Conservation (phyloP, 2,888 invertebrate species). For the Apamea crenata region DNA sequence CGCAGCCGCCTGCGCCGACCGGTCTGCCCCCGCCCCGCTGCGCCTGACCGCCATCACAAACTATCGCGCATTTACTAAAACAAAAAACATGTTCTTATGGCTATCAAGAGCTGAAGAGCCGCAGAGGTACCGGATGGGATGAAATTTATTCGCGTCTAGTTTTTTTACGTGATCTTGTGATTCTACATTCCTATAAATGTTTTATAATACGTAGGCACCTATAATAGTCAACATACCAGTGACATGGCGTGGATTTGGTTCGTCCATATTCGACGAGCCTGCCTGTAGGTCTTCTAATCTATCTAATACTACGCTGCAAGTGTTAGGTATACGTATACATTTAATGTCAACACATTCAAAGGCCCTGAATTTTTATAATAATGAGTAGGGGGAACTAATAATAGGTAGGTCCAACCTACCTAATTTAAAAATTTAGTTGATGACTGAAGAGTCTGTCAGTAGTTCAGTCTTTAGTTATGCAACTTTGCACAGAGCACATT, state of each 20-base stretch:
- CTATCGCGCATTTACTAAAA: conserved; percentile 89
- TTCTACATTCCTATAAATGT: conserved; percentile 85
- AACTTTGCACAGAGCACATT: too few species aligned
- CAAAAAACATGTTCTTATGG: conserved; percentile 89
- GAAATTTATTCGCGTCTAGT: conserved; percentile 89
- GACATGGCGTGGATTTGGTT: conserved; percentile 49
- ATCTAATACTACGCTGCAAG: background rate
- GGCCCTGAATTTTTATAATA: background rate
- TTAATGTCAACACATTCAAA: background rate
- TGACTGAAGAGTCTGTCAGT: background rate
- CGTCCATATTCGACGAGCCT: conserved; percentile 13
- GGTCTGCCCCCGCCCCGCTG: conserved; percentile 81
- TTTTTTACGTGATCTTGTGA: conserved; percentile 83
- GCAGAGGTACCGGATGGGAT: conserved; percentile 89
- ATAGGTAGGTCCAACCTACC: background rate
- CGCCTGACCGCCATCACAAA: conserved; percentile 86
- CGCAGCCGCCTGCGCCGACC: conserved; percentile 79
- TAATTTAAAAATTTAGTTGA: background rate
- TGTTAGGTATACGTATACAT: background rate
- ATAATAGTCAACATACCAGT: conserved; percentile 47
- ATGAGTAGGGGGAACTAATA: background rate
- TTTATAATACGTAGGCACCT: conserved; percentile 71
- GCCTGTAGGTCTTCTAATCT: conserved; percentile 10
- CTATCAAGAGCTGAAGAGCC: conserved; percentile 87
- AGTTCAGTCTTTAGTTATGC: background rate